Evolutionary conservation across 1,140 invertebrate genomes (phyloP).

Genomic region (Harpegnathos saltator): DNA sequence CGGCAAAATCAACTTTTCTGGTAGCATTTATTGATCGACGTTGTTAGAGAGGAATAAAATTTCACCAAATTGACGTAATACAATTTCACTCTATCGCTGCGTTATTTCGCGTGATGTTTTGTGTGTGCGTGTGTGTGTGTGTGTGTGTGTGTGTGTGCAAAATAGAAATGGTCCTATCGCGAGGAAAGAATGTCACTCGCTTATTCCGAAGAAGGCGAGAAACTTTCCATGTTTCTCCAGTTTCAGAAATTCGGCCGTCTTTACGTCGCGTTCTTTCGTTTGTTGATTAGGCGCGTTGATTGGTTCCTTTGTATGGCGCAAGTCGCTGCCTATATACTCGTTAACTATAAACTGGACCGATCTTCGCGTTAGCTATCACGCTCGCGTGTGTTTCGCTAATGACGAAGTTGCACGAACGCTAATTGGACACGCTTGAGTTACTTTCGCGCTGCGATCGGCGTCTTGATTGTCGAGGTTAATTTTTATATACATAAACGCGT

Average conservation of each 20-base stretch:
- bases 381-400: constrained; percentile 67
- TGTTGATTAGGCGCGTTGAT: constrained; percentile 64
- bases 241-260: neutral
- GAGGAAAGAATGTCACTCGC: constrained; percentile 18
- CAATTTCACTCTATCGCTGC: constrained; percentile 1
- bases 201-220: constrained; percentile 3
- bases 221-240: neutral
- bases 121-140: too few species aligned
- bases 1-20: too few species aligned
- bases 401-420: constrained; percentile 54
- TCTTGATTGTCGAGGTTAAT: constrained; percentile 53
- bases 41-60: neutral
- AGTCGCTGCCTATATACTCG: constrained; percentile 42
- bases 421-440: constrained; percentile 72
- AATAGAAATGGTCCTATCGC: neutral
- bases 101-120: neutral
- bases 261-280: neutral
- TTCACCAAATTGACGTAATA: neutral
- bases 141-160: neutral
- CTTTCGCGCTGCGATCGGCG: constrained; percentile 44
- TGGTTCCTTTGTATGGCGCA: constrained; percentile 66
- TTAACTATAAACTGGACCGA: constrained; percentile 65
- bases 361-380: constrained; percentile 66
- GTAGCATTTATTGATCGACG: too few species aligned
- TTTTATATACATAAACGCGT: constrained; percentile 1